phyloP scores from a whole-genome alignment of 2,888 invertebrate species.

The Cataglyphis livida region DNA sequence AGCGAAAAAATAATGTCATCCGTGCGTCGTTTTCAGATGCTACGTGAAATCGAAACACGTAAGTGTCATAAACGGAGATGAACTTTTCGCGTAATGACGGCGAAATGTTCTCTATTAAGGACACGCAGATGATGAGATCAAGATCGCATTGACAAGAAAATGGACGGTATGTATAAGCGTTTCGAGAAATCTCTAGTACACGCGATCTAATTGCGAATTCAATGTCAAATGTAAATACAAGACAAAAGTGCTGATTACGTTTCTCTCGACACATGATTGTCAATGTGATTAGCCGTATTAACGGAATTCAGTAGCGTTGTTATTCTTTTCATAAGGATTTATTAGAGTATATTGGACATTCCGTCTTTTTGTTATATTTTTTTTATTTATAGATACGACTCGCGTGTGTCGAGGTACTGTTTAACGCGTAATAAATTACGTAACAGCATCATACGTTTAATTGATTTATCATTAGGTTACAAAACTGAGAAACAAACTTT shows the following conservation, averaged over 20 bases:
- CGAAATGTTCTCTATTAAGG: conserved; percentile 42
- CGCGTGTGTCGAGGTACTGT: not conserved
- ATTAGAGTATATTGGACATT: conserved; percentile 7
- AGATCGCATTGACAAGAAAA: conserved; percentile 23
- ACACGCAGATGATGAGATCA: conserved; percentile 34
- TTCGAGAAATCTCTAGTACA: conserved; percentile 15
- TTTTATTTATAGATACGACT: not conserved
- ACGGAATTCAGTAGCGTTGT: conserved; percentile 11
- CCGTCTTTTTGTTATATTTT: not conserved
- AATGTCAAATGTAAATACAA: conserved; percentile 7
- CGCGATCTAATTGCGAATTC: conserved; percentile 8
- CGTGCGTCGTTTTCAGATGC: conserved; percentile 56
- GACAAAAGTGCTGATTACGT: conserved; percentile 22
- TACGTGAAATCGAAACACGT: conserved; percentile 32
- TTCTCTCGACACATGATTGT: conserved; percentile 10
- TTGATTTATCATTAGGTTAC: not conserved
- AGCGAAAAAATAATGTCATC: conserved; percentile 33
- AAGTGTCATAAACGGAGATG: conserved; percentile 28
- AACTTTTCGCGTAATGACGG: not conserved
- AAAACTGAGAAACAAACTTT: not conserved
- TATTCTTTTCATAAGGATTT: conserved; percentile 9
- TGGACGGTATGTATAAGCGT: conserved; percentile 41
- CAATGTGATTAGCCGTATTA: conserved; percentile 41
- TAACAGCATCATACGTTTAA: not conserved
- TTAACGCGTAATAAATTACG: not conserved